These are phyloP conservation scores for Caenorhabditis japonica DNA, from an alignment of 2,888 invertebrate genomes.

Conservation along the genomic window DNA sequence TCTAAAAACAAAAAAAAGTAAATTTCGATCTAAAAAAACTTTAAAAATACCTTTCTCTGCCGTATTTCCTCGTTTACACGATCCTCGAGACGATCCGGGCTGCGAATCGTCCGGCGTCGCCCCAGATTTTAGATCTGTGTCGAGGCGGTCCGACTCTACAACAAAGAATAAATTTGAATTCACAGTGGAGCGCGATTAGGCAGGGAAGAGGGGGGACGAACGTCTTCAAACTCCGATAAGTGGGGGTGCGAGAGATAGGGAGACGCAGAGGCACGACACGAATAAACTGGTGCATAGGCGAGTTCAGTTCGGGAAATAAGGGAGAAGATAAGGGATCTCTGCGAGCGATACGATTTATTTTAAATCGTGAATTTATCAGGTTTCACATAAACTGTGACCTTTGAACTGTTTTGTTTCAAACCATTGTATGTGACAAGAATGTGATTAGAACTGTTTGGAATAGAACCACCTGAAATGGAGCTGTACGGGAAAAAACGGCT, in stretches of 20 bases:
- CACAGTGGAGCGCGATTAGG: constrained; percentile 22
- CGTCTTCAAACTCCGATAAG: constrained; percentile 15
- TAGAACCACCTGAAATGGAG: too few species aligned
- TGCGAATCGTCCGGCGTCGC: constrained; percentile 3
- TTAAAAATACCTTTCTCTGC: constrained; percentile 1
- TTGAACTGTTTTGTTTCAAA: too few species aligned
- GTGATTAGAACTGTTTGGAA: too few species aligned
- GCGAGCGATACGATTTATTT: too few species aligned
- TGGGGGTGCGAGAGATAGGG: neutral
- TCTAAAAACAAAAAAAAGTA: constrained; percentile 2
- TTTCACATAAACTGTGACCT: too few species aligned
- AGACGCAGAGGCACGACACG: constrained; percentile 16
- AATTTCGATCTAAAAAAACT: too few species aligned
- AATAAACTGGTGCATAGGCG: neutral
- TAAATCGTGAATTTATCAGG: too few species aligned
- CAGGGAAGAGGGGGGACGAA: constrained; percentile 5
- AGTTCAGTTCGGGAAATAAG: too few species aligned
- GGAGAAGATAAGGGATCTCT: too few species aligned
- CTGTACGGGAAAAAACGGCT: too few species aligned
- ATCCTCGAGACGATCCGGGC: constrained; percentile 5
- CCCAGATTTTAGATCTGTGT: neutral
- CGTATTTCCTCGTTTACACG: neutral
- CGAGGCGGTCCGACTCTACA: neutral
- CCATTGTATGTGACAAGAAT: too few species aligned
- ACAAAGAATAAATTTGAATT: constrained; percentile 8